Base-by-base conservation (phyloP, 2,888 invertebrate genomes). In the Cryptocephalus moraei region DNA sequence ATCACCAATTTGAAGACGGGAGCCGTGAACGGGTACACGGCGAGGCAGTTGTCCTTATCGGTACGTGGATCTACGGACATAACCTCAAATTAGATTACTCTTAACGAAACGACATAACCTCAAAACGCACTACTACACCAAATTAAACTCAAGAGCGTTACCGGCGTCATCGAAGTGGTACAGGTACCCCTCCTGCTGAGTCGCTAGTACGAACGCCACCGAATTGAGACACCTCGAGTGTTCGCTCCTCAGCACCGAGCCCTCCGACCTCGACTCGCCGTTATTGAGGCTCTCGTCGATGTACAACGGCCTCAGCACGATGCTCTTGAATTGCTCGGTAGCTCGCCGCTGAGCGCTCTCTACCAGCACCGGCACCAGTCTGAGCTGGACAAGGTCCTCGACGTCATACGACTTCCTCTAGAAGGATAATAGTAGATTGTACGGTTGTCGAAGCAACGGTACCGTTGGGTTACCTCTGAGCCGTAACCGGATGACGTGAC, bases 11-110 rank as follows among this genome's bases (percentile, higher is more conserved):
- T 75, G 51, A 77, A 73, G 12, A 86, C 80, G 4, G 82, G 80
- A 1, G 84, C 81, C 1, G 86, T 86, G 54, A 86, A 85, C 4
- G 82, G 81, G 64, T 86, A 87, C 39, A 75, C 74, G 10, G 80
- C 77, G 14, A 84, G 75, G 40, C 78, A 79, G 54, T 76, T 73
- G 49, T 76, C 70, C 34, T 56, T 54, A 38, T 63, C 61, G 10
- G 53, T 48, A 41, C 51, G 49, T 1, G 53, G 47, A 50, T 66
- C 66, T 63, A 53, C 31, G 33, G 36, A 47, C 12, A 53, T 8
- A 36, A 12, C 36, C n/a, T n/a, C n/a, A n/a, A n/a, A n/a, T n/a
- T n/a, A n/a, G n/a, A n/a, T n/a, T n/a, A n/a, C n/a, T n/a, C n/a
- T n/a, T n/a, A n/a, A n/a, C n/a, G n/a, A n/a, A n/a, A n/a, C n/a